phyloP scores from a whole-genome alignment of 2,888 invertebrate genomes.

The Morpho achilles region DNA sequence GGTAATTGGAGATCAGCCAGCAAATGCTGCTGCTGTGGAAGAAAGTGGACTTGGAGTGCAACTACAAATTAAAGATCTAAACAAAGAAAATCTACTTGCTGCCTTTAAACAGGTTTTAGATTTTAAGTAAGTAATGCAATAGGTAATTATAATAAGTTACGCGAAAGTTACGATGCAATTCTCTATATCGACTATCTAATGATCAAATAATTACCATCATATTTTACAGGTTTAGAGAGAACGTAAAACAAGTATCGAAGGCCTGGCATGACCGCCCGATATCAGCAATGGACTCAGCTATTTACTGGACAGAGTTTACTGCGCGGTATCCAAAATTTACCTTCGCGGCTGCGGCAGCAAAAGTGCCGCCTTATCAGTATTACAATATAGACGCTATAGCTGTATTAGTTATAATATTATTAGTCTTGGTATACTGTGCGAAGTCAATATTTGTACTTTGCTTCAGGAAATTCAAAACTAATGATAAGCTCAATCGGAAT shows the following conservation, averaged over 20 bases:
- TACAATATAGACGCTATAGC: conserved; percentile 53
- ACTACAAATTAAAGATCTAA: conserved; percentile 65
- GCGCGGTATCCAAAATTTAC: conserved; percentile 71
- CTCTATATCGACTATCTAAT: too few relatives aligned
- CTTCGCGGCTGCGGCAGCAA: conserved; percentile 73
- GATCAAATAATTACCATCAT: background rate
- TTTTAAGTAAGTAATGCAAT: conserved; percentile 61
- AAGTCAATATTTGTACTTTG: conserved; percentile 27
- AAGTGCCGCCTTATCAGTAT: conserved; percentile 76
- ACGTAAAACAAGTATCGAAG: conserved; percentile 66
- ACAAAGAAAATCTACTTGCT: conserved; percentile 68
- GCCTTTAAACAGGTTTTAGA: conserved; percentile 75
- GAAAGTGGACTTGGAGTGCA: conserved; percentile 75
- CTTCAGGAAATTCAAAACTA: conserved; percentile 24
- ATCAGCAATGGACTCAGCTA: conserved; percentile 78
- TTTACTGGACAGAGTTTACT: conserved; percentile 83
- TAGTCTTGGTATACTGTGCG: conserved; percentile 27
- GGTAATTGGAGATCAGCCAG: conserved; percentile 79
- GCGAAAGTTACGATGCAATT: too few relatives aligned
- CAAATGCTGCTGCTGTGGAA: conserved; percentile 77
- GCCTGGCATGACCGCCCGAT: conserved; percentile 80
- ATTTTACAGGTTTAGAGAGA: conserved; percentile 56
- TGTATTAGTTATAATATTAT: conserved; percentile 26
- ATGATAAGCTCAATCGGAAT: conserved; percentile 8
- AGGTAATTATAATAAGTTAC: too few relatives aligned